Base-by-base conservation (phyloP, 1,140 invertebrate species). In the Drosophila saltans region DNA sequence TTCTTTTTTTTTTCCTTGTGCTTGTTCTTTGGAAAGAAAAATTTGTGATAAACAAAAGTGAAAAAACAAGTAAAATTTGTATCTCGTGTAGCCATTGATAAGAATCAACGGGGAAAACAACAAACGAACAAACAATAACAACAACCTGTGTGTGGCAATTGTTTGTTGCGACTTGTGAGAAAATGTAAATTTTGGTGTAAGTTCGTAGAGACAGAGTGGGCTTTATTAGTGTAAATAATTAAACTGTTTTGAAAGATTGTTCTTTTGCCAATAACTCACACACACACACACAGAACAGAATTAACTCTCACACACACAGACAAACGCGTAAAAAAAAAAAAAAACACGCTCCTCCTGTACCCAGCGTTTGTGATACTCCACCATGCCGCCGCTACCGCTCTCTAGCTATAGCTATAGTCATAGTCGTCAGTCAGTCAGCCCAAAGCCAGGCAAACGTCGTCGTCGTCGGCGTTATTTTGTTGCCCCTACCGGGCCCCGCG, bases 271-370 rank as follows among this genome's bases (percentile, higher is more conserved):
- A 52, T 52, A 67, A 76, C 66, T 69, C 52, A 78, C 69, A 69
- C 74, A 16, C 69, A 69, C 74, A 16, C 16, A 59, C 56, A 63
- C 68, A 78, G 58, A 55, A 71, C 36, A 63, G 75, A 68, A 62
- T 41, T 36, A 30, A 66, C 72, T 64, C 48, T 65, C 80, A 72
- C 59, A 76, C 56, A 66, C 62, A 75, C 21, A 16, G 16, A 75
- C 83, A 78, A 88, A 72, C 82, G 82, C 72, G 45, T 21, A 52
- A 52, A 76, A 88, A 72, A 78, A 72, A 78, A 16, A 16, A 16
- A 16, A 16, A 88, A 86, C 84, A 88, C 84, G 84, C 83, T 88
- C 83, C 83, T 88, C 84, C 83, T 88, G 83, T 88, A 88, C 83
- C 76, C 75, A 83, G 57, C 33, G 33, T 39, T 59, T 39, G 30